A percentile compares a stretch with the other conserved stretches of the same genome.
These are phyloP conservation scores for Criorhina ranunculi DNA, from an alignment of 2,888 invertebrate species.

Conservation along the genomic window DNA sequence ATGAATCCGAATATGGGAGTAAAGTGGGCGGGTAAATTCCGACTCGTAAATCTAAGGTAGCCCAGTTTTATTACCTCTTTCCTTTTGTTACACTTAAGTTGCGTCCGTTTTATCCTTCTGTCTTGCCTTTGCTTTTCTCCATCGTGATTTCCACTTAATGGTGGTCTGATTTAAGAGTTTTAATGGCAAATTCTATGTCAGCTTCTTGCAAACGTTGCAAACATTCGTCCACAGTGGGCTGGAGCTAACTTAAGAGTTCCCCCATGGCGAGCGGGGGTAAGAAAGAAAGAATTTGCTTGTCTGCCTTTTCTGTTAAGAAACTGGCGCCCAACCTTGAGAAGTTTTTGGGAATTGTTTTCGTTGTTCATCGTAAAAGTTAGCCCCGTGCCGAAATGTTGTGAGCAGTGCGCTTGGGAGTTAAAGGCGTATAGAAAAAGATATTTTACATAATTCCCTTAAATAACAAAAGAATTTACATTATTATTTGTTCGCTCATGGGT, in stretches of 20 bases:
- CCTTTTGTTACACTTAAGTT: slow-evolving; percentile 62
- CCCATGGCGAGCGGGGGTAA: background rate
- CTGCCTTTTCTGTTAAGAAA: slow-evolving; percentile 20
- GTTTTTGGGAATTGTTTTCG: slow-evolving; percentile 58
- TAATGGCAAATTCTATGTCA: slow-evolving; percentile 65
- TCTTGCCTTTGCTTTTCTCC: slow-evolving; percentile 45
- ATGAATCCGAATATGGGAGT: slow-evolving; percentile 59
- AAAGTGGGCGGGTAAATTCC: slow-evolving; percentile 63
- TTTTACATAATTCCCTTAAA: slow-evolving; percentile 63
- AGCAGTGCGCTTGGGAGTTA: slow-evolving; percentile 19
- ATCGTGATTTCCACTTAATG: slow-evolving; percentile 74
- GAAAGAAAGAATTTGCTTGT: slow-evolving; percentile 12
- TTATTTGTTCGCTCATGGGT: slow-evolving; percentile 44
- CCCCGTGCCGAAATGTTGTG: slow-evolving; percentile 40
- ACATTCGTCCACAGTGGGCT: slow-evolving; percentile 20
- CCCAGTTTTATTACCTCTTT: slow-evolving; percentile 73
- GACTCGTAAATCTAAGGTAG: slow-evolving; percentile 74
- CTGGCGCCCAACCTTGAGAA: slow-evolving; percentile 48
- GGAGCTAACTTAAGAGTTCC: slow-evolving; percentile 23
- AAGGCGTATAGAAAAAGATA: slow-evolving; percentile 11
- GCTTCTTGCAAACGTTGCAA: slow-evolving; percentile 72
- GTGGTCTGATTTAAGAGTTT: slow-evolving; percentile 75
- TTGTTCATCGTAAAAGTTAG: slow-evolving; percentile 66
- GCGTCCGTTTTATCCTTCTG: slow-evolving; percentile 53
- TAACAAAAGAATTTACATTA: slow-evolving; percentile 72